Evolutionary conservation across 2,797 vertebrate species (phyloP), one percentile per base, ranked within the genome.

Genomic region (Champsocephalus gunnari): DNA sequence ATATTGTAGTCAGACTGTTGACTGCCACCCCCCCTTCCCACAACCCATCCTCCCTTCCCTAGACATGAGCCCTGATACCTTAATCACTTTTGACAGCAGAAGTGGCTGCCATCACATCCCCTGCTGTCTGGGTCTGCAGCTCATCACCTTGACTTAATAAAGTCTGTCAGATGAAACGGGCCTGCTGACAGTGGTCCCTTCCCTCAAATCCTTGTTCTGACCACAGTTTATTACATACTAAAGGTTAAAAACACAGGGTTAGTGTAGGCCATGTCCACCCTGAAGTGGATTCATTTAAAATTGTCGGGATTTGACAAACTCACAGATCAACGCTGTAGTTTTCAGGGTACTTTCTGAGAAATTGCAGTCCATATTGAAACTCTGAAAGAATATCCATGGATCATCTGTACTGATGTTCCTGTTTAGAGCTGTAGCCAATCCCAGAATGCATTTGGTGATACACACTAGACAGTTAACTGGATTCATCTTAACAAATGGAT

Each of bases 31-130:
- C n/a, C 9, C 49, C 57, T 43, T 38, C 61, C 38, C 5, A 55
- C 9, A 1, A 45, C 41, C 51, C 28, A 0, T 0, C 19, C 68
- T 3, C 10, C 59, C 19, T 13, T 1, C 62, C 62, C 16, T 55
- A 61, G 70, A 77, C 72, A 3, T 69, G 70, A 77, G 38, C 53
- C 55, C 51, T 50, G 81, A 77, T 73, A 49, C 41, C 85, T 72
- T 88, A 86, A 90, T 86, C 81, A 78, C 69, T 76, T 71, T 38
- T 87, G 87, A 87, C 87, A 80, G 77, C 75, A 67, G 80, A 71
- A 28, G 77, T 58, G 81, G 48, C 81, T 58, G 78, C 70, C 73
- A 62, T 83, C 88, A 77, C 70, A 75, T 12, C 68, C 73, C 67
- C 73, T 71, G 71, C 75, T 71, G 85, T 81, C 88, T 47, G 73